Evolutionary conservation across 2,888 invertebrate species (phyloP).

Genomic region (Drosophila greeni): DNA sequence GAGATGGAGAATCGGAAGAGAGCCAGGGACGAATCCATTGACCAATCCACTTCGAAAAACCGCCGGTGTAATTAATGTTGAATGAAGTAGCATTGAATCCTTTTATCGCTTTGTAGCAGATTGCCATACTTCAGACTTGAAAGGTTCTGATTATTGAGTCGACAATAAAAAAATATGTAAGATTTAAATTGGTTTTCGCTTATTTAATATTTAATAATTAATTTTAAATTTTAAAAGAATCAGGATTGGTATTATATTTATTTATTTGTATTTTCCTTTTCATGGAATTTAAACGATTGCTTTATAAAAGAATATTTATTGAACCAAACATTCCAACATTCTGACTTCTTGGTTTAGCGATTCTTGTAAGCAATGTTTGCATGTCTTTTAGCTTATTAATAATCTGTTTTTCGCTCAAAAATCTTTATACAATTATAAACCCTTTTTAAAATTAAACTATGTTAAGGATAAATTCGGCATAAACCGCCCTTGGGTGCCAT

Average conservation of each 20-base stretch:
- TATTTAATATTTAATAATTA: no score
- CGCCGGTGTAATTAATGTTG: conserved; percentile 63
- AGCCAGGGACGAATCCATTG: conserved; percentile 20
- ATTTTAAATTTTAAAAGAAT: no score
- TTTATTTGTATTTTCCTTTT: no score
- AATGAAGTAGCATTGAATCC: conserved; percentile 53
- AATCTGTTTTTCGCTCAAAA: no score
- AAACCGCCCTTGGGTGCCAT: not conserved
- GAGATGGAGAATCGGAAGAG: conserved; percentile 16
- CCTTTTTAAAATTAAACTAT: not conserved
- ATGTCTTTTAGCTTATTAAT: not conserved
- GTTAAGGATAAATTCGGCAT: no score
- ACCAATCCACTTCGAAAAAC: conserved; percentile 52
- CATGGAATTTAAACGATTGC: no score
- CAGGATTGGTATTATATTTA: no score
- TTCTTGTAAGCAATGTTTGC: no score
- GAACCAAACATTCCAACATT: no score
- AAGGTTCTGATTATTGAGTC: conserved; percentile 3
- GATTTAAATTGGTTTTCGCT: no score
- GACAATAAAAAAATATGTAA: not conserved
- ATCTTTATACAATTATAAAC: not conserved
- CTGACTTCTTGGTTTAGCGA: no score
- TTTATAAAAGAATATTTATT: no score
- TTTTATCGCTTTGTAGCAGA: conserved; percentile 46
- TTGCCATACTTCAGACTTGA: conserved; percentile 3